phyloP scores from a whole-genome alignment of 2,113 vertebrate genomes.

The Callithrix jacchus region DNA sequence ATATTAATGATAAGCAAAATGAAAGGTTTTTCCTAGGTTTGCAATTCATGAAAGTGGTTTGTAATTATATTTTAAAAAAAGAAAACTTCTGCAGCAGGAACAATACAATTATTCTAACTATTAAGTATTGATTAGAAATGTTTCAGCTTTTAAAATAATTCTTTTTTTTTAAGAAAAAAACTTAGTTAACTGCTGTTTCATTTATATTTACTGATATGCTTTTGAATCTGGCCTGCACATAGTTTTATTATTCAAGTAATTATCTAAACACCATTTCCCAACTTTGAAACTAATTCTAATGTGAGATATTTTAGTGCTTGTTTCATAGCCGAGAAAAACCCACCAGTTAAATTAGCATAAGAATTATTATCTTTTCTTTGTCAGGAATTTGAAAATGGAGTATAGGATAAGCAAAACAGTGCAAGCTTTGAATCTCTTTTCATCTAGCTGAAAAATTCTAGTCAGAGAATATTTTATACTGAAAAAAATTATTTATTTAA shows the following conservation, averaged over 20 bases:
- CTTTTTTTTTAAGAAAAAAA: not conserved
- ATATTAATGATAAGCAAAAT: not conserved
- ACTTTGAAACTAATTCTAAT: not conserved
- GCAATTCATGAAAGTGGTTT: not conserved
- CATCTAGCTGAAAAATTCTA: not conserved
- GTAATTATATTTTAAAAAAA: not conserved
- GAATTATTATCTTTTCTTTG: not conserved
- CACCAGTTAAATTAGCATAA: not conserved
- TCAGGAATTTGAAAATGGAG: not conserved
- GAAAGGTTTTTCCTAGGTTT: not conserved
- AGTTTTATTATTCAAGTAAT: constrained; percentile 12
- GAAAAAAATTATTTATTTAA: not conserved
- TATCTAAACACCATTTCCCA: not conserved
- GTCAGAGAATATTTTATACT: not conserved
- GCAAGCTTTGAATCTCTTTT: not conserved
- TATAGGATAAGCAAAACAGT: not conserved
- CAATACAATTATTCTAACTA: not conserved
- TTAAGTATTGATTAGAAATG: not conserved
- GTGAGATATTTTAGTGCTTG: not conserved
- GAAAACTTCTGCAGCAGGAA: not conserved
- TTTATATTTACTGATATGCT: not conserved
- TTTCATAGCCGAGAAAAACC: not conserved
- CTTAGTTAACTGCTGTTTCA: not conserved
- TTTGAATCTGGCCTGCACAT: not conserved
- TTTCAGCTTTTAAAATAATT: not conserved